Conservation (phyloP, 2,888 invertebrate genomes). For the Tenodera sinensis region DNA sequence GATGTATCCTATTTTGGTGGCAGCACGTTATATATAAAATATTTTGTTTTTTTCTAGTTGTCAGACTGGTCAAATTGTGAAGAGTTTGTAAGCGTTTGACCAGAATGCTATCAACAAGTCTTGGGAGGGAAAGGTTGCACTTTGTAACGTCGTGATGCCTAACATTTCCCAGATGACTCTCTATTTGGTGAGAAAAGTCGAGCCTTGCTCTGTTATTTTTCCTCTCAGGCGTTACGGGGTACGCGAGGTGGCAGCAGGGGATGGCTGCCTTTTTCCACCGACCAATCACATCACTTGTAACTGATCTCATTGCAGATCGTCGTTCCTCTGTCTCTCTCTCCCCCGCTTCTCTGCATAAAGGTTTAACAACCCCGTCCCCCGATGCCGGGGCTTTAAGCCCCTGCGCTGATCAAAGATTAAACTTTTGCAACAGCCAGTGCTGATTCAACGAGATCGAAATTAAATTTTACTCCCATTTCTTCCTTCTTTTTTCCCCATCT, state of each 20-base stretch:
- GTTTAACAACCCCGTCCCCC: background rate
- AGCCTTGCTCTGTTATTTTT: background rate
- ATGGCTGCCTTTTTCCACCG: background rate
- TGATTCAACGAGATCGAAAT: conserved; percentile 56
- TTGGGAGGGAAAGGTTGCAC: background rate
- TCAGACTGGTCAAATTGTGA: too few species aligned
- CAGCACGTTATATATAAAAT: too few species aligned
- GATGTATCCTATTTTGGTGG: too few species aligned
- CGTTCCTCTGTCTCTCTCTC: background rate
- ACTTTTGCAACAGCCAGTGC: conserved; percentile 48
- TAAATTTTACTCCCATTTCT: conserved; percentile 48
- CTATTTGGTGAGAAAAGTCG: background rate
- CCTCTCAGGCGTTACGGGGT: background rate
- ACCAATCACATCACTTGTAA: background rate
- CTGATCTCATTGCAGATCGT: conserved; percentile 2
- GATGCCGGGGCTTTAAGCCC: conserved; percentile 31
- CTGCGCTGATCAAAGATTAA: conserved; percentile 50
- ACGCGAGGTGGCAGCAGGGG: background rate
- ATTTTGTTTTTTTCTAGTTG: too few species aligned
- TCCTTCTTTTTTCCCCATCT: background rate
- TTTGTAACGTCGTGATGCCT: background rate
- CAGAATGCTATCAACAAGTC: too few species aligned
- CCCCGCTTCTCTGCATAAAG: conserved; percentile 18
- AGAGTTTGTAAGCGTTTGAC: too few species aligned
- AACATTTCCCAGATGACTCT: background rate